phyloP scores from a whole-genome alignment of 2,888 invertebrate species.

The Subacronicta megacephala region DNA sequence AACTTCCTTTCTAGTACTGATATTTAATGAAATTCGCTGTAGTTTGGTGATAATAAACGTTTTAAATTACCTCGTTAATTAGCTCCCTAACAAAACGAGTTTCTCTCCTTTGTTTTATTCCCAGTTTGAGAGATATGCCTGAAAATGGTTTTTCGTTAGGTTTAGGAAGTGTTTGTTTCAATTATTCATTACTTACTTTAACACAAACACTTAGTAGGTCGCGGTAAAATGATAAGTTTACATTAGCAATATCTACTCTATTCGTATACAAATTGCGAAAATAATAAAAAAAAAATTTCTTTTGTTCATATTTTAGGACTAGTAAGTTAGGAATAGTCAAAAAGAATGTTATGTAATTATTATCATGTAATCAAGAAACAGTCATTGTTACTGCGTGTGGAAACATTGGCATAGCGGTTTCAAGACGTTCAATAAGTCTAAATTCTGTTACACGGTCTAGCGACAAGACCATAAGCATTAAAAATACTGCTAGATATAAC shows the following conservation, averaged over 20 bases:
- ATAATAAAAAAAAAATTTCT: constrained; percentile 1
- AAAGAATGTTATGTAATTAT: constrained; percentile 7
- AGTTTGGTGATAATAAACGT: too few relatives aligned
- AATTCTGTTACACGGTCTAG: constrained; percentile 67
- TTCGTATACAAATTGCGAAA: constrained; percentile 2
- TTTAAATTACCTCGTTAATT: constrained; percentile 1
- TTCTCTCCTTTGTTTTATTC: constrained; percentile 62
- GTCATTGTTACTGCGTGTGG: constrained; percentile 65
- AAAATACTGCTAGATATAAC: constrained; percentile 5
- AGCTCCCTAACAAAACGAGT: constrained; percentile 49
- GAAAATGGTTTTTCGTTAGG: constrained; percentile 29
- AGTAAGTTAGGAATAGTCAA: constrained; percentile 14
- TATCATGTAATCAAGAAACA: constrained; percentile 23
- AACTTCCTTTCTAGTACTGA: too few relatives aligned
- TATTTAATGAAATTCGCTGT: too few relatives aligned
- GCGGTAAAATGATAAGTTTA: constrained; percentile 33
- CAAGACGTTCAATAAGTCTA: constrained; percentile 59
- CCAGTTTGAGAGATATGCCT: constrained; percentile 46
- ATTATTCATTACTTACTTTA: constrained; percentile 27
- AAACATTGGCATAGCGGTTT: constrained; percentile 71
- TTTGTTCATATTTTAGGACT: constrained; percentile 24
- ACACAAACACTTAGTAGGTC: constrained; percentile 46
- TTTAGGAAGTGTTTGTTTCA: constrained; percentile 34
- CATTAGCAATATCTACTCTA: constrained; percentile 25
- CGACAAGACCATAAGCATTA: constrained; percentile 50